phyloP scores from a whole-genome alignment of 2,797 vertebrate species.

The Cossypha caffra region DNA sequence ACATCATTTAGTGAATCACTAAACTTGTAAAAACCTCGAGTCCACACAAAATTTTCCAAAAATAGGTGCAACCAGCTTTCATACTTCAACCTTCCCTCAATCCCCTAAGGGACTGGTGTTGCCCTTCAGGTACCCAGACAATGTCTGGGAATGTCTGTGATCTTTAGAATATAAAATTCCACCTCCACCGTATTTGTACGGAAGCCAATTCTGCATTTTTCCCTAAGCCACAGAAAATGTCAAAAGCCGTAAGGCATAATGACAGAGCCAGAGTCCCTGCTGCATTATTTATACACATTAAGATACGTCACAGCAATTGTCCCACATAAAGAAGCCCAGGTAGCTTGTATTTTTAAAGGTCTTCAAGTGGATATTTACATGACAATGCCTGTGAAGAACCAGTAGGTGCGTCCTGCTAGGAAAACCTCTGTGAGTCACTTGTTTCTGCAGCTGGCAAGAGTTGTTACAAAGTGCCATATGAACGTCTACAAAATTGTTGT shows the following conservation, averaged over 20 bases:
- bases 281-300: slow-evolving; percentile 18
- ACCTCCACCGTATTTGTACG: not conserved
- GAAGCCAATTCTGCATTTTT: not conserved
- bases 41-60: not conserved
- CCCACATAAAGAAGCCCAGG: not conserved
- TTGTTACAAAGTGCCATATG: not conserved
- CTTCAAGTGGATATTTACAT: not conserved
- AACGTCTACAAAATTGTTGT: not conserved
- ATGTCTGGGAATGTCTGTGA: not conserved
- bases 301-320: not conserved
- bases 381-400: not conserved
- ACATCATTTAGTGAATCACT: not conserved
- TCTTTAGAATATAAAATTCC: not conserved
- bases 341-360: not conserved
- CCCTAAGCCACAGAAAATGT: not conserved
- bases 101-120: not conserved
- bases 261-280: not conserved
- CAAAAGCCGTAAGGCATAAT: not conserved
- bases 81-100: not conserved
- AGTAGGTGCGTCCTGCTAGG: not conserved
- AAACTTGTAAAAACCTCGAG: not conserved
- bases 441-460: not conserved
- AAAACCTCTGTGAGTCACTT: not conserved
- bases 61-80: not conserved
- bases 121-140: not conserved